Conservation (phyloP, 2,888 invertebrate species). For the Caenorhabditis japonica region DNA sequence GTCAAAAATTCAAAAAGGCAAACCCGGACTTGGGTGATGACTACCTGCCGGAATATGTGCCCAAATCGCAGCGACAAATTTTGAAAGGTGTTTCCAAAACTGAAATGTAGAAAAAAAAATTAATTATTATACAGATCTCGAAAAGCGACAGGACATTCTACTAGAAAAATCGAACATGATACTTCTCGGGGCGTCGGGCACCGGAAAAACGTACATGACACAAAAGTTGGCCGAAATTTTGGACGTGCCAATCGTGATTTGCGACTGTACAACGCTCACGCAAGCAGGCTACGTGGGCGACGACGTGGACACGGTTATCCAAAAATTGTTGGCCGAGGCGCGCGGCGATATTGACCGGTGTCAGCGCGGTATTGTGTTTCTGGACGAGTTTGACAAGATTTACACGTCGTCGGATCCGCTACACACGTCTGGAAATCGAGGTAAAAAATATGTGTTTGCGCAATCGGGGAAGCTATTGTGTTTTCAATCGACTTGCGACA, state of each 20-base stretch:
- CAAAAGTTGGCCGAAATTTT: constrained; percentile 97
- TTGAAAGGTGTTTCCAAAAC: too few relatives aligned
- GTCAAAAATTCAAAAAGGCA: constrained; percentile 30
- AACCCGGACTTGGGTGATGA: constrained; percentile 26
- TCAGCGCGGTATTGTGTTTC: constrained; percentile 93
- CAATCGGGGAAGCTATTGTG: too few relatives aligned
- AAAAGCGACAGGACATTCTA: constrained; percentile 79
- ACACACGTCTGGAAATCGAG: constrained; percentile 58
- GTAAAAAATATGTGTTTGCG: too few relatives aligned
- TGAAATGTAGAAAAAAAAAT: too few relatives aligned
- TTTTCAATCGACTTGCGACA: too few relatives aligned
- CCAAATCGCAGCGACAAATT: constrained; percentile 50
- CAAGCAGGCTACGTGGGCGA: constrained; percentile 99
- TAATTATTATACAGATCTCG: too few relatives aligned
- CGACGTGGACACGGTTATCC: constrained; percentile 81
- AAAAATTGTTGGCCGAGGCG: constrained; percentile 83
- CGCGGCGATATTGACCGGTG: constrained; percentile 94
- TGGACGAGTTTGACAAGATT: constrained; percentile 99
- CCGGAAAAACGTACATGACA: constrained; percentile 93
- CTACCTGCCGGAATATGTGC: constrained; percentile 20
- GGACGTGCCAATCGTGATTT: constrained; percentile 97
- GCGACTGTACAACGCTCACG: constrained; percentile 95
- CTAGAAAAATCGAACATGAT: constrained; percentile 96
- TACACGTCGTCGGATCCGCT: constrained; percentile 84
- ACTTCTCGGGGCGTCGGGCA: constrained; percentile 93